Percentiles rank a stretch among this genome's conserved stretches.
These are phyloP conservation scores for Callospermophilus lateralis DNA, from an alignment of 2,113 vertebrate genomes.

Conservation along the genomic window DNA sequence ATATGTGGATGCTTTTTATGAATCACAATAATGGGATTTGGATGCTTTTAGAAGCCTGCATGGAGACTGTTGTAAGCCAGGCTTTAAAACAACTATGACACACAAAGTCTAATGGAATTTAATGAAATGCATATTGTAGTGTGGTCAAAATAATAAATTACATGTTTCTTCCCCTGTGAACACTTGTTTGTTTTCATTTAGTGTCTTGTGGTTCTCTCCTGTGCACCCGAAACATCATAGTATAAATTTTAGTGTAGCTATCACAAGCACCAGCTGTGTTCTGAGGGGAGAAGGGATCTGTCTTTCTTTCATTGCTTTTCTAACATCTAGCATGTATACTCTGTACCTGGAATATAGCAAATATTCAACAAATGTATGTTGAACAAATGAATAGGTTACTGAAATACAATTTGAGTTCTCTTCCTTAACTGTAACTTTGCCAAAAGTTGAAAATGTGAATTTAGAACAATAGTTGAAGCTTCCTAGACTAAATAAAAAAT, in stretches of 20 bases:
- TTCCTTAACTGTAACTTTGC: not conserved
- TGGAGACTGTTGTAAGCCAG: not conserved
- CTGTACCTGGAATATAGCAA: not conserved
- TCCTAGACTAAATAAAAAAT: not conserved
- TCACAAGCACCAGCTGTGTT: not conserved
- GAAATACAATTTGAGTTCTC: not conserved
- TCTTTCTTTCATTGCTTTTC: not conserved
- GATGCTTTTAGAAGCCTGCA: conserved; percentile 26
- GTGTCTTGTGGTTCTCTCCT: not conserved
- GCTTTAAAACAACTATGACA: not conserved
- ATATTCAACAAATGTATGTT: not conserved
- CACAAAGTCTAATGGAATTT: not conserved
- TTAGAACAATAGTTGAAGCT: not conserved
- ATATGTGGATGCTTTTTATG: conserved; percentile 1
- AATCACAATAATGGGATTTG: not conserved
- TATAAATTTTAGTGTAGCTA: not conserved
- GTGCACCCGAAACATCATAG: not conserved
- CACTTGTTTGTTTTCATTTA: not conserved
- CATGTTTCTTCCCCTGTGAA: not conserved
- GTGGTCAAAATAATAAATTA: conserved; percentile 26
- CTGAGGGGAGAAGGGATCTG: not conserved
- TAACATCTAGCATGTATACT: not conserved
- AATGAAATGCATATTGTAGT: not conserved
- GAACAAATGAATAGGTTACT: not conserved
- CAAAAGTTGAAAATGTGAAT: conserved; percentile 17